These are phyloP conservation scores for Acipenser transmontanus DNA, from an alignment of 2,797 vertebrate species.

Conservation along the genomic window DNA sequence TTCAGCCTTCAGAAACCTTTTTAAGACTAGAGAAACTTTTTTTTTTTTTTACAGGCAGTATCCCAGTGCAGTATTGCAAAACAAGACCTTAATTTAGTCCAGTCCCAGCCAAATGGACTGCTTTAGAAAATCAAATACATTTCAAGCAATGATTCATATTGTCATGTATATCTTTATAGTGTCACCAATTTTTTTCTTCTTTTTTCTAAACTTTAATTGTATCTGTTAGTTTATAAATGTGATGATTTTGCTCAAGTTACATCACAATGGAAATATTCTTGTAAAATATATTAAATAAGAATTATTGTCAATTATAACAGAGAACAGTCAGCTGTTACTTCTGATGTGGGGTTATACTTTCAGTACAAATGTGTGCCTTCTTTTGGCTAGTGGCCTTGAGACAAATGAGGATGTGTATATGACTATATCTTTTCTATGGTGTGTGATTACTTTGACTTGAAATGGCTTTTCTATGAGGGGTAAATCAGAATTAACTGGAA, in stretches of 20 bases:
- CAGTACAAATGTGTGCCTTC: neutral
- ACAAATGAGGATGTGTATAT: slow-evolving; percentile 10
- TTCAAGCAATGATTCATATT: neutral
- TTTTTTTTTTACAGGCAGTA: neutral
- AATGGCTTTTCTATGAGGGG: slow-evolving; percentile 6
- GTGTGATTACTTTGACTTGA: slow-evolving; percentile 3
- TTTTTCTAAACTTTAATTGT: too few species aligned
- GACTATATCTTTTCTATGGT: slow-evolving; percentile 1
- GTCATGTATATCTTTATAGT: neutral
- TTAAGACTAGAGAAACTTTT: neutral
- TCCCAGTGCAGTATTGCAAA: neutral
- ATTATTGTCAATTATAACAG: neutral
- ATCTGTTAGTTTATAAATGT: too few species aligned
- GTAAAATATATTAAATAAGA: neutral
- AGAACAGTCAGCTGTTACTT: neutral
- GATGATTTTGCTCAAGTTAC: neutral
- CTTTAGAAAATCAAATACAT: neutral
- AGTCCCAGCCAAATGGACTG: neutral
- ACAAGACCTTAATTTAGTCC: neutral
- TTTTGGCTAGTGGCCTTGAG: neutral
- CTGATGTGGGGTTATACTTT: neutral
- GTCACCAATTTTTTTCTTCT: neutral
- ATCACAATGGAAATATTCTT: neutral
- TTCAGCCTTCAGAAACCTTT: neutral
- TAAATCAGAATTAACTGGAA: slow-evolving; percentile 5